Evolutionary conservation across 2,888 invertebrate species (phyloP).

Genomic region (Xestia sexstrigata): DNA sequence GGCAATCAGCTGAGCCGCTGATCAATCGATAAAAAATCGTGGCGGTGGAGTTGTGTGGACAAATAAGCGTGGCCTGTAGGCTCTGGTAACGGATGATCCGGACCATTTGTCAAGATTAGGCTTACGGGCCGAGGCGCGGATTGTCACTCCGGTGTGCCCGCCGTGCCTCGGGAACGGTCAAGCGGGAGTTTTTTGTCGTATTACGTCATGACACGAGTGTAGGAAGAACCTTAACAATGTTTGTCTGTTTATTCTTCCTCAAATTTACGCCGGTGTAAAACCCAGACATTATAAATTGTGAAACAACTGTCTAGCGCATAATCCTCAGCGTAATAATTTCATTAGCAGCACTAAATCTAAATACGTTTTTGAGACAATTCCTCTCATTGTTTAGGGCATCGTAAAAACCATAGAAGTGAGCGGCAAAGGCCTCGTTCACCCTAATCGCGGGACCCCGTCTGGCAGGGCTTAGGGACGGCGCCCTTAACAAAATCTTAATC

Average conservation of each 20-base stretch:
- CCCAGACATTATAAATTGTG: slow-evolving; percentile 36
- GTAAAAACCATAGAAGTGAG: slow-evolving; percentile 88
- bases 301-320: slow-evolving; percentile 48
- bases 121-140: slow-evolving; percentile 76
- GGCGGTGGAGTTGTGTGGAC: slow-evolving; percentile 82
- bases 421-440: slow-evolving; percentile 77
- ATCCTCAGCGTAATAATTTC: slow-evolving; percentile 65
- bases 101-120: slow-evolving; percentile 90
- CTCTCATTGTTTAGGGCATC: slow-evolving; percentile 78
- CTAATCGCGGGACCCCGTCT: slow-evolving; percentile 83
- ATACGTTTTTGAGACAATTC: slow-evolving; percentile 68
- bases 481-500: slow-evolving; percentile 91
- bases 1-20: slow-evolving; percentile 89
- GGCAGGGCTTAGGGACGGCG: slow-evolving; percentile 83
- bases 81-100: slow-evolving; percentile 84
- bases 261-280: neutral
- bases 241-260: neutral
- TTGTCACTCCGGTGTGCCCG: slow-evolving; percentile 54
- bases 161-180: slow-evolving; percentile 52
- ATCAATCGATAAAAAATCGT: slow-evolving; percentile 90
- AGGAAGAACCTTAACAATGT: neutral
- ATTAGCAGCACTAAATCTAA: slow-evolving; percentile 66
- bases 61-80: slow-evolving; percentile 80
- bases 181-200: slow-evolving; percentile 61
- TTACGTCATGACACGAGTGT: slow-evolving; percentile 32